Percentiles rank a stretch among this genome's conserved stretches.
phyloP scores from a whole-genome alignment of 2,888 invertebrate genomes.

The Drosophila pseudotakahashii region DNA sequence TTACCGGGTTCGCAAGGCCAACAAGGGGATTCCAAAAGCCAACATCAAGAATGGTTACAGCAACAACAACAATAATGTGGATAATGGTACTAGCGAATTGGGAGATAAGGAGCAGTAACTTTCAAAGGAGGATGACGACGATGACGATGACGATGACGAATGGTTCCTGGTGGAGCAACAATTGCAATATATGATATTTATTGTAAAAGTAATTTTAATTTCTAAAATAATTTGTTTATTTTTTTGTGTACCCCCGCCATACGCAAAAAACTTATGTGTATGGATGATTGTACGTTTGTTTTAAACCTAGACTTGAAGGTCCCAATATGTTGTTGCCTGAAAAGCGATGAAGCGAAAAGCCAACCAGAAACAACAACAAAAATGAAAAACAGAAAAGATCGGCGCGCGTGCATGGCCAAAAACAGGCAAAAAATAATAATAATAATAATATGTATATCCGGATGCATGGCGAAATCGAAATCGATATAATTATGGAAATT shows the following conservation, averaged over 20 bases:
- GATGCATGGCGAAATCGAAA: slow-evolving; percentile 45
- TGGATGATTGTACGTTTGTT: slow-evolving; percentile 51
- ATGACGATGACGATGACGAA: slow-evolving; percentile 6
- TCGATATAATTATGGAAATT: slow-evolving; percentile 32
- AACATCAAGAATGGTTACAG: slow-evolving; percentile 28
- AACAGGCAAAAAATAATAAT: slow-evolving; percentile 47
- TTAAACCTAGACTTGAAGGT: slow-evolving; percentile 54
- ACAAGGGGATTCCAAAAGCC: slow-evolving; percentile 29
- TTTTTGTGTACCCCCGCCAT: slow-evolving; percentile 34
- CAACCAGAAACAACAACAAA: slow-evolving; percentile 28
- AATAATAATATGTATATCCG: slow-evolving; percentile 27
- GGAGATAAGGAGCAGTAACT: slow-evolving; percentile 10
- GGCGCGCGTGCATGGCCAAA: slow-evolving; percentile 53
- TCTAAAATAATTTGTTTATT: slow-evolving; percentile 66
- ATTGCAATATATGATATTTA: slow-evolving; percentile 65
- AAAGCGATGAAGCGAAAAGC: slow-evolving; percentile 12
- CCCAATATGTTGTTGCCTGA: slow-evolving; percentile 45
- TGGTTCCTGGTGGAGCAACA: slow-evolving; percentile 29
- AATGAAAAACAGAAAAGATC: slow-evolving; percentile 36
- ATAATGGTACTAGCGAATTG: slow-evolving; percentile 53
- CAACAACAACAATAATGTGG: slow-evolving; percentile 37
- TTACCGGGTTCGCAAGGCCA: slow-evolving; percentile 49
- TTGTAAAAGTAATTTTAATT: slow-evolving; percentile 56
- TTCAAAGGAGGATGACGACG: slow-evolving; percentile 3
- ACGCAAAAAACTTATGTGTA: slow-evolving; percentile 9